Conservation (phyloP, 2,888 invertebrate genomes). For the Lasius platythorax region DNA sequence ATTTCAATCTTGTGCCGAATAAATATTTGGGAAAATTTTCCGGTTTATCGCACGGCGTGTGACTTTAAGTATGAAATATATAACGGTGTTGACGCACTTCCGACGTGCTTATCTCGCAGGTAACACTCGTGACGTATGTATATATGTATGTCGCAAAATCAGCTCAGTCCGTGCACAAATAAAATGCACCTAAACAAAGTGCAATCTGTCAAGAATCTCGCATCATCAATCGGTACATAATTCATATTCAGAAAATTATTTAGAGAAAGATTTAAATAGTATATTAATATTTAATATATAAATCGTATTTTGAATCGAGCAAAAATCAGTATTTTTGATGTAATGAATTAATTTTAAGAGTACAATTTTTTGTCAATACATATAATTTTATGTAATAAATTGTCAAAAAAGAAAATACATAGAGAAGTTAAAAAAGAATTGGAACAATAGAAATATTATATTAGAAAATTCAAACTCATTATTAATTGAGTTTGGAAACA, state of each 20-base stretch:
- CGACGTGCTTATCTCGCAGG: conserved; percentile 62
- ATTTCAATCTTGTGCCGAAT: neutral
- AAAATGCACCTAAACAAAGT: conserved; percentile 2
- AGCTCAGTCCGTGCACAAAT: neutral
- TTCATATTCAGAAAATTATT: neutral
- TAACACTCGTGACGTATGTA: conserved; percentile 31
- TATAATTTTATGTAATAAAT: neutral
- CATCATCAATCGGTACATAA: neutral
- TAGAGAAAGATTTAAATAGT: neutral
- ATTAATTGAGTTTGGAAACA: neutral
- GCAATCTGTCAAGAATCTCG: neutral
- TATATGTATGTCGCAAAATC: conserved; percentile 22
- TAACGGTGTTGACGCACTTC: conserved; percentile 64
- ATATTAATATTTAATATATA: neutral
- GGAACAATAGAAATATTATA: neutral
- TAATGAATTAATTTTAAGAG: neutral
- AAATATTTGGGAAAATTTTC: conserved; percentile 6
- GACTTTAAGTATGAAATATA: conserved; percentile 45
- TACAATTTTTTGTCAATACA: neutral
- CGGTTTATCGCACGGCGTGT: conserved; percentile 1
- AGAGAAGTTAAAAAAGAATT: neutral
- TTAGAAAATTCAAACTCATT: neutral
- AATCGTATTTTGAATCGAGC: neutral
- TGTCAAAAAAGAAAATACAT: neutral
- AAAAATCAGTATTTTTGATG: neutral